phyloP scores from a whole-genome alignment of 1,140 invertebrate genomes.

The Wasmannia auropunctata region DNA sequence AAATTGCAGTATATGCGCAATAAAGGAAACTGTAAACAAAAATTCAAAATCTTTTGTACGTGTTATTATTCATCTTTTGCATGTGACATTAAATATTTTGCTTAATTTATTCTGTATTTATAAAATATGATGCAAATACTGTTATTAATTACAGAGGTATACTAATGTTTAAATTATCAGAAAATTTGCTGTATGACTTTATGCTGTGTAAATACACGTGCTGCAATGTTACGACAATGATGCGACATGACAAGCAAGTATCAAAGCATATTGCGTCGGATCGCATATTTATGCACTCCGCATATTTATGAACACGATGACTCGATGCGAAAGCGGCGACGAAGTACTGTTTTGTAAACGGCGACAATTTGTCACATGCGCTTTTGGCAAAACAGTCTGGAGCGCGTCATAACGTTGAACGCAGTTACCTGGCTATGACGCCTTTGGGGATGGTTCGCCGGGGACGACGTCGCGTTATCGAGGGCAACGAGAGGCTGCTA shows the following conservation, averaged over 20 bases:
- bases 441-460: conserved; percentile 54
- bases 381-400: conserved; percentile 58
- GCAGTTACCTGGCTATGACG: conserved; percentile 52
- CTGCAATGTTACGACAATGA: conserved; percentile 21
- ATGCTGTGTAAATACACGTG: not conserved
- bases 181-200: not conserved
- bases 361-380: conserved; percentile 53
- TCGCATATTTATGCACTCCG: conserved; percentile 48
- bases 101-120: not conserved
- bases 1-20: not conserved
- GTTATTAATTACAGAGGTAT: not conserved
- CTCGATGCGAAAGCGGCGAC: conserved; percentile 33
- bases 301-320: conserved; percentile 53
- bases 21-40: not conserved
- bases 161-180: not conserved
- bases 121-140: not conserved
- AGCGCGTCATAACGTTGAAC: conserved; percentile 55
- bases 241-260: conserved; percentile 33
- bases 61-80: not conserved
- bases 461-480: conserved; percentile 79
- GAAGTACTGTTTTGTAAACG: conserved; percentile 45
- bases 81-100: not conserved
- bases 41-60: not conserved
- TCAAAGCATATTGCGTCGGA: conserved; percentile 19
- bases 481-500: conserved; percentile 76